Evolutionary conservation across 2,888 invertebrate genomes (phyloP), one percentile per base, ranked within the genome.

Genomic region (Ochropleura leucogaster): DNA sequence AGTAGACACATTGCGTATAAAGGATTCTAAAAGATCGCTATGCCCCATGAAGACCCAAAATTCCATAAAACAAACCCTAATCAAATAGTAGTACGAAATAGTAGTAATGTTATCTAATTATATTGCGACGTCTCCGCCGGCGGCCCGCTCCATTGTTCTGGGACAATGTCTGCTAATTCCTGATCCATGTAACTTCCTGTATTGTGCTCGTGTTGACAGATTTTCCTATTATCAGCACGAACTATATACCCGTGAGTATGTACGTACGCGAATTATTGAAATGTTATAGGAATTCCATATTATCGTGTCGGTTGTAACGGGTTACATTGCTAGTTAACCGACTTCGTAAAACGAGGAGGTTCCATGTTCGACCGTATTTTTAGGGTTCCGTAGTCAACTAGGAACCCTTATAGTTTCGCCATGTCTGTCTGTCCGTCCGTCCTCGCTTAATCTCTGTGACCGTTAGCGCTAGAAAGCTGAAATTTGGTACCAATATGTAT

Each of bases 201-300:
- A 95, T 96, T 96, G 96, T 96, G 93, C 93, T 91, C 88, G 90
- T 95, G 95, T 95, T 96, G 96, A 95, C 96, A 95, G 95, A 95
- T 96, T 96, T 95, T 95, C 94, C 95, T 94, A 96, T 96, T 95
- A 95, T 94, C 92, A 92, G 88, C 86, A 88, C 86, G 92, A 93
- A 95, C 94, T 94, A 95, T 92, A 89, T 90, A 76, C 87, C 89
- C 90, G 89, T 89, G 87, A 66, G 75, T 68, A 77, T 47, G 80
- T 90, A 88, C 20, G 20, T 51, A 59, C 89, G 89, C 84, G 87
- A 87, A 89, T 91, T 89, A 89, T 89, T 84, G 83, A 86, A 87
- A 88, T 86, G 82, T 82, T 77, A 70, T 67, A 62, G 14, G 68
- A 60, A 59, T 72, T 0, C 51, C 68, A 67, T 70, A 79, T 85